Evolutionary conservation across 2,797 vertebrate genomes (phyloP).

Genomic region (Sebastiscus tertius): DNA sequence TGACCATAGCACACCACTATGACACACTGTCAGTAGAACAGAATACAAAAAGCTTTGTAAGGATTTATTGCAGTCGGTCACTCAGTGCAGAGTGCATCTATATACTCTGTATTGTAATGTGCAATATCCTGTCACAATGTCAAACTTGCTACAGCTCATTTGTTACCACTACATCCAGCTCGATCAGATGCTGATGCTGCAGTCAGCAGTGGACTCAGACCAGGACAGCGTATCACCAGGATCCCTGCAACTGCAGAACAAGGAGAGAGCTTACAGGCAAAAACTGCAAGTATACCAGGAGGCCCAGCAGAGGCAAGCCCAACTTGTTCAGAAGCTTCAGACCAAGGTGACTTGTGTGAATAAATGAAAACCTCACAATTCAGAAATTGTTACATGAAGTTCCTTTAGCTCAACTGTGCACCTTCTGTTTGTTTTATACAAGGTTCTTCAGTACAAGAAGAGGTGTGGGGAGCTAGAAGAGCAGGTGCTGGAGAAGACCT

Average conservation of each 20-base stretch:
- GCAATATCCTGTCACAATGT: neutral
- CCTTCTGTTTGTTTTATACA: neutral
- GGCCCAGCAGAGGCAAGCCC: conserved; percentile 85
- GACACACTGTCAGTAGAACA: neutral
- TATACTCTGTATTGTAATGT: neutral
- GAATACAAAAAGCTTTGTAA: neutral
- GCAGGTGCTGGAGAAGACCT: conserved; percentile 83
- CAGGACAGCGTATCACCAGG: conserved; percentile 64
- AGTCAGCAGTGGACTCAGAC: conserved; percentile 72
- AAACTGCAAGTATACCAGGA: conserved; percentile 85
- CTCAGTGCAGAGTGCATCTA: neutral
- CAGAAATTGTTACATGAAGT: neutral
- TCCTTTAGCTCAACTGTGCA: neutral
- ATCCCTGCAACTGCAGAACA: conserved; percentile 67
- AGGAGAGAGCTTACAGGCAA: conserved; percentile 75
- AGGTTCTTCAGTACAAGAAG: conserved; percentile 88
- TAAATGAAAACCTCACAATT: neutral
- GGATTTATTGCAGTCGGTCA: neutral
- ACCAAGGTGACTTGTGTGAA: conserved; percentile 74
- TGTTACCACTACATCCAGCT: conserved; percentile 64
- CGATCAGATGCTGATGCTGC: conserved; percentile 75
- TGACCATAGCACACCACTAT: neutral
- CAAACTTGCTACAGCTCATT: neutral
- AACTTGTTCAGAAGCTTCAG: conserved; percentile 87
- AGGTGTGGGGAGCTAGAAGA: conserved; percentile 85